phyloP scores from a whole-genome alignment of 92 coral and sea anemone genomes.

The Zoanthus sociatus region DNA sequence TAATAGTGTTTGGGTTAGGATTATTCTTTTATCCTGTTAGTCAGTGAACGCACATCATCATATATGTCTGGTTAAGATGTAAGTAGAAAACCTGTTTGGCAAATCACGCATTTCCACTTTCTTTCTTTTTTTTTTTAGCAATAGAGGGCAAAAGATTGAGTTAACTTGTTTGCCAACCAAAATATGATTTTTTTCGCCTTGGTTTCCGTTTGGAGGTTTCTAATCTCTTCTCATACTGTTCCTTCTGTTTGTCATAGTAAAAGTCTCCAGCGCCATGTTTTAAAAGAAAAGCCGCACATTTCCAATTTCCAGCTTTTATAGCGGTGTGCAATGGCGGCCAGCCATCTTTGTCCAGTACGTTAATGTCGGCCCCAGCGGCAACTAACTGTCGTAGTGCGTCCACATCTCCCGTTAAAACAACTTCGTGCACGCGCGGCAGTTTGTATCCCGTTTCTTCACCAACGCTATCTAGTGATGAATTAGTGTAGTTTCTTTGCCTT shows the following conservation, averaged over 20 bases:
- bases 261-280: constrained; percentile 89
- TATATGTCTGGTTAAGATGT: neutral
- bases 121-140: neutral
- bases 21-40: neutral
- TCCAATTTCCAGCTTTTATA: constrained; percentile 70
- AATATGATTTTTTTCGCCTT: constrained; percentile 70
- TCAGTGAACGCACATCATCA: neutral
- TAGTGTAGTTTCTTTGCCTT: neutral
- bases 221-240: constrained; percentile 74
- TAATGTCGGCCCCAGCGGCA: constrained; percentile 79
- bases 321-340: constrained; percentile 93
- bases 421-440: constrained; percentile 70
- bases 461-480: constrained; percentile 22
- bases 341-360: constrained; percentile 75
- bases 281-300: constrained; percentile 82
- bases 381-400: constrained; percentile 68
- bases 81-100: neutral
- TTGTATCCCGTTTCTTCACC: constrained; percentile 28
- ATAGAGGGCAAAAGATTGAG: neutral
- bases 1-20: neutral
- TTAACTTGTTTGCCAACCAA: neutral
- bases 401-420: constrained; percentile 71
- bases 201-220: constrained; percentile 61
- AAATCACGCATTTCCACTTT: neutral
- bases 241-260: constrained; percentile 81